Evolutionary conservation across 2,113 vertebrate genomes (phyloP).

Genomic region (Puma concolor): DNA sequence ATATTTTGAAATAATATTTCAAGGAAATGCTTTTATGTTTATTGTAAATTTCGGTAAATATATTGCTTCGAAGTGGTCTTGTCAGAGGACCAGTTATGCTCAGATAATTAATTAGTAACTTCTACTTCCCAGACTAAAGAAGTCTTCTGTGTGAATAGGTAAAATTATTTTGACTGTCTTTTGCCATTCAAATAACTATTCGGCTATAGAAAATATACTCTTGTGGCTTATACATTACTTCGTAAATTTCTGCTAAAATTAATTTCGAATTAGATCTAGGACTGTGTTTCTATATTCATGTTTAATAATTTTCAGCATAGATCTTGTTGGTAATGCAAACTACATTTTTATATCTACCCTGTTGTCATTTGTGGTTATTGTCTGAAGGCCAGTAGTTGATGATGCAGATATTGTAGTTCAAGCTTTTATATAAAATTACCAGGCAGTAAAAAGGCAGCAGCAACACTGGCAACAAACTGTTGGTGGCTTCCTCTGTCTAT

Average conservation of each 20-base stretch:
- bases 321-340: constrained; percentile 65
- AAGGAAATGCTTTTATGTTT: neutral
- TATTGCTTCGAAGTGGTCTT: neutral
- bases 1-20: neutral
- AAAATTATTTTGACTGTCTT: neutral
- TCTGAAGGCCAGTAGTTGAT: constrained; percentile 27
- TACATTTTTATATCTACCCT: constrained; percentile 48
- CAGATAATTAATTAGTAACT: neutral
- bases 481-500: neutral
- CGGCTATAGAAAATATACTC: neutral
- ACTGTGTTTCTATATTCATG: neutral
- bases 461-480: constrained; percentile 55
- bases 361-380: neutral
- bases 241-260: neutral
- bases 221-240: neutral
- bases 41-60: neutral
- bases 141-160: neutral
- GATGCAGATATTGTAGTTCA: constrained; percentile 15
- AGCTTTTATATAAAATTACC: constrained; percentile 58
- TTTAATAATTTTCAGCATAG: constrained; percentile 46
- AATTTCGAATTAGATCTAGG: neutral
- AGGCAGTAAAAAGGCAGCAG: constrained; percentile 41
- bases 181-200: neutral
- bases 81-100: neutral
- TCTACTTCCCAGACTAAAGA: neutral